Evolutionary conservation across 1,140 invertebrate species (phyloP).

Genomic region (Proctacanthus coquilletti): DNA sequence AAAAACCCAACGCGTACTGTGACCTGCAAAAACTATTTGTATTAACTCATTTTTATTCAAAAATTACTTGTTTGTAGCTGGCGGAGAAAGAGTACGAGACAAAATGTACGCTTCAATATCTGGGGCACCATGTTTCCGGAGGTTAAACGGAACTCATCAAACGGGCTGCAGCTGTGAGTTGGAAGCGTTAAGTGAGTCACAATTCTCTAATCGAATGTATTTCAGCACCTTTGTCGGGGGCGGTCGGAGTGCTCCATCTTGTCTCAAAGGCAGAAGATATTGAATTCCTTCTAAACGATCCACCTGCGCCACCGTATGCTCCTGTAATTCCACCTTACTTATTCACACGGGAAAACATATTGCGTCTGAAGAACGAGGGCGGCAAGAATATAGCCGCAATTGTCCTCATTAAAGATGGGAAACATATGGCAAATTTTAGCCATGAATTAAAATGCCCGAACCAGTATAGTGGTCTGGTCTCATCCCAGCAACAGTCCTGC

Average conservation of each 20-base stretch:
- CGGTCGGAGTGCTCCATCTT: slow-evolving; percentile 70
- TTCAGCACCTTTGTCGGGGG: slow-evolving; percentile 49
- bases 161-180: slow-evolving; percentile 78
- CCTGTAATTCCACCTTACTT: slow-evolving; percentile 45
- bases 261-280: slow-evolving; percentile 45
- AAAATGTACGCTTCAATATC: slow-evolving; percentile 67
- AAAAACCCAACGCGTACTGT: too few relatives aligned
- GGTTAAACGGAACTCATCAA: slow-evolving; percentile 84
- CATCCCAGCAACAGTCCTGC: slow-evolving; percentile 28
- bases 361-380: slow-evolving; percentile 32
- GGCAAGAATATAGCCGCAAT: slow-evolving; percentile 36
- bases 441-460: slow-evolving; percentile 76
- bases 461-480: slow-evolving; percentile 39
- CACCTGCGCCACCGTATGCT: slow-evolving; percentile 53
- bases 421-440: slow-evolving; percentile 35
- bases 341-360: slow-evolving; percentile 38
- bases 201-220: slow-evolving; percentile 6
- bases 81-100: slow-evolving; percentile 47
- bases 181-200: background rate
- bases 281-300: slow-evolving; percentile 51
- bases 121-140: slow-evolving; percentile 64
- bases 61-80: too few relatives aligned
- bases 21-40: too few relatives aligned
- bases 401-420: slow-evolving; percentile 33
- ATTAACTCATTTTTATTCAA: too few relatives aligned